phyloP scores from a whole-genome alignment of 2,888 invertebrate species.

The Pammene aurita region DNA sequence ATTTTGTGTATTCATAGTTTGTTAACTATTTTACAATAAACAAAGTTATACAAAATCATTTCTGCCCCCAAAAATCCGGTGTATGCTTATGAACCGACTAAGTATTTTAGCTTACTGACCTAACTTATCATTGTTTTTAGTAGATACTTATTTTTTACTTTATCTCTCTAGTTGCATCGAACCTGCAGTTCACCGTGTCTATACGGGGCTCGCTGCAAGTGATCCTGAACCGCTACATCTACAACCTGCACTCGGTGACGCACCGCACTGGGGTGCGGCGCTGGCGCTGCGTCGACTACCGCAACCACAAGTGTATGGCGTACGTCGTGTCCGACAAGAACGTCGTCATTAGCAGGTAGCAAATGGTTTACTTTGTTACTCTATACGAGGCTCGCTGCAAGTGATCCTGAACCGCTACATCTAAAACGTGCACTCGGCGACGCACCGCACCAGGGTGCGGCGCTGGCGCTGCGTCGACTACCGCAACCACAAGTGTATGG shows the following conservation, averaged over 20 bases:
- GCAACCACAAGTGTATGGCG: constrained; percentile 72
- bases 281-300: constrained; percentile 80
- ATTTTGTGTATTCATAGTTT: too few species aligned
- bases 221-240: constrained; percentile 76
- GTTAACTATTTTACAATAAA: too few species aligned
- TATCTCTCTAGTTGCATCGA: constrained; percentile 54
- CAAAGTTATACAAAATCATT: too few species aligned
- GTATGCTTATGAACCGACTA: too few species aligned
- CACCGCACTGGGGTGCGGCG: constrained; percentile 58
- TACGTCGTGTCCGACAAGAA: constrained; percentile 73
- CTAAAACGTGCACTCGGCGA: constrained; percentile 71
- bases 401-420: constrained; percentile 77
- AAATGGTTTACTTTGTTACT: too few species aligned
- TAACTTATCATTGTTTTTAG: too few species aligned
- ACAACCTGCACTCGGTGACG: constrained; percentile 69
- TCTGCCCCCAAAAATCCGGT: too few species aligned
- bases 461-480: constrained; percentile 81
- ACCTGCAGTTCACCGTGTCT: constrained; percentile 74
- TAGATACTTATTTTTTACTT: neutral
- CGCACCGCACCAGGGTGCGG: constrained; percentile 55
- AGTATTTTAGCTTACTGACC: too few species aligned
- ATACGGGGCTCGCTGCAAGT: constrained; percentile 77
- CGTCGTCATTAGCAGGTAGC: constrained; percentile 50
- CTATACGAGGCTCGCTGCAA: constrained; percentile 74
- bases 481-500: constrained; percentile 71